phyloP scores from a whole-genome alignment of 2,113 vertebrate species.

The Phrynosoma blainvillii region DNA sequence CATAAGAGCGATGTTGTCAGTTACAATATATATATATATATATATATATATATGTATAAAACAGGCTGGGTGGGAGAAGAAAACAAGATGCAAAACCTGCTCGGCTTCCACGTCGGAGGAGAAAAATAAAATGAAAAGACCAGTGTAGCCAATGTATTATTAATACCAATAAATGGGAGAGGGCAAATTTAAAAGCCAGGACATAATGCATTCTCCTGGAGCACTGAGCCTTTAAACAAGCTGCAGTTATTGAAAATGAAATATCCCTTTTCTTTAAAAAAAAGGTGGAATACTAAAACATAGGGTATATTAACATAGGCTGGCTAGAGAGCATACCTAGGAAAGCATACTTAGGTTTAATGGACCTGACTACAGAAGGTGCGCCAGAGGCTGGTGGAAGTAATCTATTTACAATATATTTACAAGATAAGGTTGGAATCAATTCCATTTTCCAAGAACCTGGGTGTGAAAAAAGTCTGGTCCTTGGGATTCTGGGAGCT shows the following conservation, averaged over 20 bases:
- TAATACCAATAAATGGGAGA: conserved; percentile 69
- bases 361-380: neutral
- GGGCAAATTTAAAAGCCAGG: conserved; percentile 53
- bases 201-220: conserved; percentile 58
- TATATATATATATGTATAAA: too few species aligned
- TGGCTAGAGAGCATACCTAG: neutral
- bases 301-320: conserved; percentile 40
- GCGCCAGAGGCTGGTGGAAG: conserved; percentile 5
- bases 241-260: conserved; percentile 69
- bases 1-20: conserved; percentile 37
- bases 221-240: conserved; percentile 69
- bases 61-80: neutral
- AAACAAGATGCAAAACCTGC: neutral
- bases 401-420: neutral
- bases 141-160: conserved; percentile 70
- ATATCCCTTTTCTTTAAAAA: conserved; percentile 50
- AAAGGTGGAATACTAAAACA: conserved; percentile 61
- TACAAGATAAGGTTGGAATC: too few species aligned
- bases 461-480: too few species aligned
- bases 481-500: too few species aligned
- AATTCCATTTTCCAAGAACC: too few species aligned
- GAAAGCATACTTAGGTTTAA: neutral
- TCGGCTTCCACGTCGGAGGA: conserved; percentile 38
- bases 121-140: conserved; percentile 71
- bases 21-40: conserved; percentile 7